These are phyloP conservation scores for Timema podura DNA, from an alignment of 2,888 invertebrate genomes.

Conservation along the genomic window DNA sequence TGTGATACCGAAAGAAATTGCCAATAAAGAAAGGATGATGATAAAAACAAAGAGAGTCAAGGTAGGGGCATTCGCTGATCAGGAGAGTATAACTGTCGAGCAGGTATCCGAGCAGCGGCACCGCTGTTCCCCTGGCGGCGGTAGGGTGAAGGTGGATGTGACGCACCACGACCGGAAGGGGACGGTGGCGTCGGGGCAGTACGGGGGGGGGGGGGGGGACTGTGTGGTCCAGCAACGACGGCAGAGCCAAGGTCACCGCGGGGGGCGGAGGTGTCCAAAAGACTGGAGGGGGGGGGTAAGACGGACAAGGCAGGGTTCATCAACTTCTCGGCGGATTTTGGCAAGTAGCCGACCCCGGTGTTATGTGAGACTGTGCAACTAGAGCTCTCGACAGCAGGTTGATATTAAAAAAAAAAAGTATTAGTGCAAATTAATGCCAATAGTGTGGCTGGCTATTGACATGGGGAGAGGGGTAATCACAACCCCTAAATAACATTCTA, in stretches of 20 bases:
- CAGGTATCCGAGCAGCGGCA: background rate
- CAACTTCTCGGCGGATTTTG: conserved; percentile 2
- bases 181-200: conserved; percentile 11
- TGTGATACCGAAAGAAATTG: no score
- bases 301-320: conserved; percentile 4
- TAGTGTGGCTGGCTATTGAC: no score
- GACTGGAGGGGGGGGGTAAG: conserved; percentile 2
- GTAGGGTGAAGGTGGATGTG: conserved; percentile 6
- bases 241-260: background rate
- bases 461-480: no score
- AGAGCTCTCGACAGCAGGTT: no score
- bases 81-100: background rate
- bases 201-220: conserved; percentile 14
- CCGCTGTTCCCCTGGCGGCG: background rate
- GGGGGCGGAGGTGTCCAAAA: conserved; percentile 10
- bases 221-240: conserved; percentile 15
- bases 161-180: conserved; percentile 9
- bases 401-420: no score
- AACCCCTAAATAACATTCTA: no score
- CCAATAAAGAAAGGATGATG: no score
- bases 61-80: no score
- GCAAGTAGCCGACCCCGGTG: no score
- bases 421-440: no score
- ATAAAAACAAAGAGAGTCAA: no score
- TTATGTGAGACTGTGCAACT: no score